These are phyloP conservation scores for Caenorhabditis japonica DNA, from an alignment of 2,888 invertebrate species.

Conservation along the genomic window DNA sequence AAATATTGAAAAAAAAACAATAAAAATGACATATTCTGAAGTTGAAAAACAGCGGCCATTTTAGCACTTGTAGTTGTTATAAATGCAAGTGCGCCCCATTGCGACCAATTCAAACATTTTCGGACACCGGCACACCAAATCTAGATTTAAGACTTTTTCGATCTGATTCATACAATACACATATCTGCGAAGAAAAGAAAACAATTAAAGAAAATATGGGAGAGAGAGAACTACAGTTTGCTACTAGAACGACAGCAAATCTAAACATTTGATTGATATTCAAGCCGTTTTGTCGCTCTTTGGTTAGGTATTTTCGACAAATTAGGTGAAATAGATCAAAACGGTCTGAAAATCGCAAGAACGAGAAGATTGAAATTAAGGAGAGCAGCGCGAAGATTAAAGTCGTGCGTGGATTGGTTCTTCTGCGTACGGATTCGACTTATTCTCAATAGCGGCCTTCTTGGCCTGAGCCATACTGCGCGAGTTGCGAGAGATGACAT, in stretches of 20 bases:
- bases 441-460: constrained; percentile 66
- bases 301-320: constrained; percentile 9
- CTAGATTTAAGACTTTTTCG: constrained; percentile 2
- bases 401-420: constrained; percentile 43
- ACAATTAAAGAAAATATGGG: background rate
- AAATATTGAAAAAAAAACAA: too few relatives aligned
- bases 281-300: constrained; percentile 27
- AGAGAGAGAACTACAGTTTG: constrained; percentile 18
- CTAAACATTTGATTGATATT: constrained; percentile 31
- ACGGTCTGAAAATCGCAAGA: constrained; percentile 11
- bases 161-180: constrained; percentile 28
- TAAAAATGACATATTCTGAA: too few relatives aligned
- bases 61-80: too few relatives aligned
- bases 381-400: too few relatives aligned
- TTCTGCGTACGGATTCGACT: constrained; percentile 50
- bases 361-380: too few relatives aligned
- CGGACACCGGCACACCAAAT: too few relatives aligned
- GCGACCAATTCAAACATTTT: too few relatives aligned
- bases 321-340: constrained; percentile 20
- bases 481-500: constrained; percentile 93
- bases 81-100: too few relatives aligned
- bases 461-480: constrained; percentile 92
- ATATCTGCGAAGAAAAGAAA: constrained; percentile 12
- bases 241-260: constrained; percentile 22
- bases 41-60: too few relatives aligned